Evolutionary conservation across 2,797 vertebrate species (phyloP).

Genomic region (Eulemur rubriventer): DNA sequence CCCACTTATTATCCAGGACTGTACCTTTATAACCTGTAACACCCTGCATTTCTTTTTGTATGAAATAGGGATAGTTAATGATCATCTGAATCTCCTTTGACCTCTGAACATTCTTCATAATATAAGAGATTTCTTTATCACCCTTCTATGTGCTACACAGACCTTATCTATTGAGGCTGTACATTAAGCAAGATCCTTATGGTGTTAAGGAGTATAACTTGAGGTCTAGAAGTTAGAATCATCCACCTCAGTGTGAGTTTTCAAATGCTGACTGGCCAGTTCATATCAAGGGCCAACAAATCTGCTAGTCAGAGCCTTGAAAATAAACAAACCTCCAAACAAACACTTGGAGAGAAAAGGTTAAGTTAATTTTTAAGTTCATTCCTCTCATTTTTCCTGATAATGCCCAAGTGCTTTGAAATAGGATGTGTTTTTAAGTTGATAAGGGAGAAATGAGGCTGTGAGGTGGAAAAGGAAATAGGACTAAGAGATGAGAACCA

Average conservation of each 20-base stretch:
- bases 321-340: neutral
- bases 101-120: neutral
- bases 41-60: neutral
- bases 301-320: neutral
- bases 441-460: neutral
- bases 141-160: neutral
- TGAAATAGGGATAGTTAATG: neutral
- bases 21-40: neutral
- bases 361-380: neutral
- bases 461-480: neutral
- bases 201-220: neutral
- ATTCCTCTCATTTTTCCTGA: neutral
- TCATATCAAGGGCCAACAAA: neutral
- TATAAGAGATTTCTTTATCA: neutral
- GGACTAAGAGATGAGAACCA: neutral
- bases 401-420: neutral
- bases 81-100: neutral
- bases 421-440: neutral
- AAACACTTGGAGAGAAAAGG: neutral
- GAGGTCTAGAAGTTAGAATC: neutral
- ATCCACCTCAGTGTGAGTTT: neutral
- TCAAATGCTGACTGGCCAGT: neutral
- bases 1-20: neutral
- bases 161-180: neutral
- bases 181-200: neutral